These are phyloP conservation scores for Tapera naevia DNA, from an alignment of 2,797 vertebrate species.

Conservation along the genomic window DNA sequence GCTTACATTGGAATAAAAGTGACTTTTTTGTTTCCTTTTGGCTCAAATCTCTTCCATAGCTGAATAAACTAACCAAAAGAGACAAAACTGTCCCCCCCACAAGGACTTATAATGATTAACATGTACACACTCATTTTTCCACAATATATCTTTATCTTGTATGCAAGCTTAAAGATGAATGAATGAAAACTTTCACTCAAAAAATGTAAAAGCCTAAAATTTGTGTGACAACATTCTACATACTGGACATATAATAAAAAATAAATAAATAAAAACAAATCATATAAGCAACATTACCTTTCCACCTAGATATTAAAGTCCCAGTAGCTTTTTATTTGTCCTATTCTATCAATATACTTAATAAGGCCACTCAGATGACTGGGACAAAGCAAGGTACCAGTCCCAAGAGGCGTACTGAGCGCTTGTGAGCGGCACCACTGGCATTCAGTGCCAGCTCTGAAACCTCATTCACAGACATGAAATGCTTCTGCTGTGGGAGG, in stretches of 20 bases:
- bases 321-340: background rate
- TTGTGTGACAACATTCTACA: background rate
- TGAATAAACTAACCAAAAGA: background rate
- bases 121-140: background rate
- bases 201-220: background rate
- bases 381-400: background rate
- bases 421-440: fast-evolving
- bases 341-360: background rate
- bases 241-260: background rate
- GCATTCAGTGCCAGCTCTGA: background rate
- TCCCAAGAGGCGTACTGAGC: background rate
- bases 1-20: background rate
- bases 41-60: background rate
- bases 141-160: background rate
- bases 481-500: background rate
- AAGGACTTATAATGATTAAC: background rate
- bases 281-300: background rate
- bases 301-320: background rate
- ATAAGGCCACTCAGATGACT: background rate
- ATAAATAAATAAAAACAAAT: background rate
- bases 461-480: background rate
- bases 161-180: background rate
- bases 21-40: background rate
- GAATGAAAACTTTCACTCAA: background rate
- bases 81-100: too few species aligned